Evolutionary conservation across 2,113 vertebrate genomes (phyloP), one percentile per base, ranked within the genome.

Genomic region (Oreocharis arfaki): DNA sequence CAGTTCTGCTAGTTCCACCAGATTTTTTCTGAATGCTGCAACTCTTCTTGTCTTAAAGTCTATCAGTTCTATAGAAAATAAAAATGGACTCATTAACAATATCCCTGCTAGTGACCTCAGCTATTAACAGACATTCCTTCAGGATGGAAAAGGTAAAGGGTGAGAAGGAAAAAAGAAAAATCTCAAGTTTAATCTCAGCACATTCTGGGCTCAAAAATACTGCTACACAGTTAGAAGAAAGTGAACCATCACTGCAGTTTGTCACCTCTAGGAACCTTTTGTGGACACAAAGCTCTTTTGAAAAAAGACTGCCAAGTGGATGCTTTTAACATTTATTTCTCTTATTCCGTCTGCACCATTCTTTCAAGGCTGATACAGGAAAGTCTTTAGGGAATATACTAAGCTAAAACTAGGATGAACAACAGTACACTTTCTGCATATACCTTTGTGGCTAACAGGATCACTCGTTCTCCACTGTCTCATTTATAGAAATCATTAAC

Each of bases 21-120:
- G 98, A 98, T 99, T 99, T 98, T 99, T 99, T 96, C 99, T 98
- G 98, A 99, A 99, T 5, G 99, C 99, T 65, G 99, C 98, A 96
- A 99, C 99, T 99, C 99, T 98, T 98, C 99, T 98, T 68, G 99
- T 99, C 97, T 99, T 99, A 96, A 99, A 99, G 96, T 99, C 99
- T 96, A 99, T 98, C 91, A 99, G 98, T 97, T 99, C 99, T 99
- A 94, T 2, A 78, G 63, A 90, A 95, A 95, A 94, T 60, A 69
- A 53, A 96, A 84, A 85, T 28, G 7, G 37, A 94, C 52, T 91
- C 18, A 42, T 85, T 86, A 90, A 64, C 55, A 89, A 13, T 24
- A 85, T 70, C 61, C 67, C 35, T 55, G 67, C 26, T 50, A 57
- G 8, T 46, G 26, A 15, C 26, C 10, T 85, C 42, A 87, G 64